Percentiles rank a stretch among this genome's conserved stretches.
Evolutionary conservation across 2,113 vertebrate genomes (phyloP).

Genomic region (Muntiacus muntjak): DNA sequence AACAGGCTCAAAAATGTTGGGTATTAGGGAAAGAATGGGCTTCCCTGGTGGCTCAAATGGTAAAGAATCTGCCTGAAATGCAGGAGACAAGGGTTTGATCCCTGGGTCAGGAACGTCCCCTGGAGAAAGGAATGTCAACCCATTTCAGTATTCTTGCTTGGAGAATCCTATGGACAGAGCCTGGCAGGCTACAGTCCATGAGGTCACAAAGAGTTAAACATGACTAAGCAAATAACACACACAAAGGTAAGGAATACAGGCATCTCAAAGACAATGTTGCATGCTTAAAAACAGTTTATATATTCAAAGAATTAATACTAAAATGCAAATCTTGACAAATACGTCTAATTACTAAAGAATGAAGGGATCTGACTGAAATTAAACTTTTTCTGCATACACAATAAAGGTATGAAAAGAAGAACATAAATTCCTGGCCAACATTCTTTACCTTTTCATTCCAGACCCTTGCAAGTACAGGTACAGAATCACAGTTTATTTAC

Average conservation of each 20-base stretch:
- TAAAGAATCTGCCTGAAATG: not conserved
- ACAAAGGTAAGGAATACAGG: not conserved
- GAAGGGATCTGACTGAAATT: not conserved
- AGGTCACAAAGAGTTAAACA: not conserved
- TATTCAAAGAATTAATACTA: not conserved
- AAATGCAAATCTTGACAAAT: not conserved
- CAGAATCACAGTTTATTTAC: not conserved
- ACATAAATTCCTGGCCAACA: not conserved
- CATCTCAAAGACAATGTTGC: not conserved
- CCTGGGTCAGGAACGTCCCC: not conserved
- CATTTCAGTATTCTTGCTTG: not conserved
- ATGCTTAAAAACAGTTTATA: not conserved
- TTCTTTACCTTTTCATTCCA: not conserved
- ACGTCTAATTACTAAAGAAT: not conserved
- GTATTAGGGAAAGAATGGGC: not conserved
- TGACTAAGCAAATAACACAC: not conserved
- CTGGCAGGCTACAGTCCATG: not conserved
- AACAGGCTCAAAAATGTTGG: not conserved
- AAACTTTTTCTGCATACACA: not conserved
- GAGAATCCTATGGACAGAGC: not conserved
- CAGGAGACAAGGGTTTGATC: accelerated
- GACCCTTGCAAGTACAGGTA: not conserved
- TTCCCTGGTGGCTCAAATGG: not conserved
- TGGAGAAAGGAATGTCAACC: not conserved
- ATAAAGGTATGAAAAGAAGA: not conserved